Conservation (phyloP, 2,888 invertebrate genomes). For the Caenorhabditis angaria region DNA sequence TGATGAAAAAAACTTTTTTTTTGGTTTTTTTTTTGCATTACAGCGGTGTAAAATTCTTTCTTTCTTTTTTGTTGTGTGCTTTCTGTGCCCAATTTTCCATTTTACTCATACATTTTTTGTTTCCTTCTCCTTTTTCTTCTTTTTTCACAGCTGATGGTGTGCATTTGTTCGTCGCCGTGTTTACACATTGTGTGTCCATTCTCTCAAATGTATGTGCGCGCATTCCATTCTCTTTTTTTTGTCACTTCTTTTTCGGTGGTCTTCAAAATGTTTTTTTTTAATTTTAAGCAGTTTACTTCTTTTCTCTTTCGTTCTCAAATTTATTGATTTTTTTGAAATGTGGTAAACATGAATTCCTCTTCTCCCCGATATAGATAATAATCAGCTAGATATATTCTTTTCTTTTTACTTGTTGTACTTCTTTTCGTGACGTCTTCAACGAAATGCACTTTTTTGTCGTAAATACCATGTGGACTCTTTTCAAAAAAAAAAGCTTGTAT, state of each 20-base stretch:
- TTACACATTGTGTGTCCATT: background rate
- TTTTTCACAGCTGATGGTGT: background rate
- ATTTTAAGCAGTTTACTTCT: background rate
- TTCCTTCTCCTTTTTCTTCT: background rate
- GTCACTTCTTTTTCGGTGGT: background rate
- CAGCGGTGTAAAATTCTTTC: background rate
- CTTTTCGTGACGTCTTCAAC: background rate
- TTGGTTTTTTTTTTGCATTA: background rate
- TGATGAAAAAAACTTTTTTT: background rate
- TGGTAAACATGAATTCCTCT: background rate
- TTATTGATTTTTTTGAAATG: background rate
- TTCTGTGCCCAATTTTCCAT: background rate
- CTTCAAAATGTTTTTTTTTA: constrained; percentile 5
- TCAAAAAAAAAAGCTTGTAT: no score
- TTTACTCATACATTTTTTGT: background rate
- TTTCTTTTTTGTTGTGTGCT: no score
- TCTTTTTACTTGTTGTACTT: no score
- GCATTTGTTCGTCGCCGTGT: background rate
- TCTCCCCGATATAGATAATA: background rate
- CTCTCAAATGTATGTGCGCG: background rate
- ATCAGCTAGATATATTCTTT: no score
- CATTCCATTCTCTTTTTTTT: background rate
- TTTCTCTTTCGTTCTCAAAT: background rate
- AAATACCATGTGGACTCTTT: background rate
- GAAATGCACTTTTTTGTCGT: background rate